Percentiles rank a stretch among this genome's conserved stretches.
Evolutionary conservation across 2,888 invertebrate species (phyloP).

Genomic region (Drosophila conformis): DNA sequence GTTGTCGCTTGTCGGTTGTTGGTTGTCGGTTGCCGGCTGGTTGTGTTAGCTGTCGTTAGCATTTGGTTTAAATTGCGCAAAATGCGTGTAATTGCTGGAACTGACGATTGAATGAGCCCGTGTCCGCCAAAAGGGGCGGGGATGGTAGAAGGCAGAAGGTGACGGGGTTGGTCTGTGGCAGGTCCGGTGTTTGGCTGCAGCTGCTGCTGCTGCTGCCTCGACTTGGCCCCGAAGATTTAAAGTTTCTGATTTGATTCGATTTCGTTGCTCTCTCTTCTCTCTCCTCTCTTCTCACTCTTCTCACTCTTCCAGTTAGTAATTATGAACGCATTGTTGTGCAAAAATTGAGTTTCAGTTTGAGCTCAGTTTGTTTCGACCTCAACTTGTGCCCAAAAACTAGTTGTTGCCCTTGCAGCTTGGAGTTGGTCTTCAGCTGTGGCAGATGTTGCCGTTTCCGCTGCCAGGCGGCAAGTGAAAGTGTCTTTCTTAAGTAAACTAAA

Average conservation of each 20-base stretch:
- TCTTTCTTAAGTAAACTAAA: constrained; percentile 4
- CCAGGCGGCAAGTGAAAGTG: constrained; percentile 42
- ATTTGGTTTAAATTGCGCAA: constrained; percentile 81
- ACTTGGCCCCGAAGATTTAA: constrained; percentile 62
- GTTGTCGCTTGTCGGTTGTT: constrained; percentile 40
- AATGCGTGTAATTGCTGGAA: constrained; percentile 81
- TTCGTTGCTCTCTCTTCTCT: constrained; percentile 25
- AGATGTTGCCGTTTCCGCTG: constrained; percentile 63
- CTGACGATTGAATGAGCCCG: constrained; percentile 79
- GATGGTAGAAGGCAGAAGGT: neutral
- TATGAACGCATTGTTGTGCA: constrained; percentile 76
- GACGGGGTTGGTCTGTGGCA: neutral
- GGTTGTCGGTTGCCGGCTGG: constrained; percentile 71
- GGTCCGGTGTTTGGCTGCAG: constrained; percentile 52
- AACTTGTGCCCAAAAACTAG: constrained; percentile 53
- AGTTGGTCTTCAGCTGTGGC: constrained; percentile 11
- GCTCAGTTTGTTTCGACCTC: constrained; percentile 64
- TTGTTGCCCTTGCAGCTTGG: constrained; percentile 7
- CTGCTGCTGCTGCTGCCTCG: constrained; percentile 59
- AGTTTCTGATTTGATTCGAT: constrained; percentile 75
- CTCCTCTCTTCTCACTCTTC: constrained; percentile 7
- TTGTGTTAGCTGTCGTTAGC: constrained; percentile 79
- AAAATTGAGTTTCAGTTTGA: constrained; percentile 68
- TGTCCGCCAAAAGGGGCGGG: constrained; percentile 39
- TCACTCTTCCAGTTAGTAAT: constrained; percentile 48